These are phyloP conservation scores for Rallus limicola DNA, from an alignment of 2,113 vertebrate genomes.

Conservation along the genomic window DNA sequence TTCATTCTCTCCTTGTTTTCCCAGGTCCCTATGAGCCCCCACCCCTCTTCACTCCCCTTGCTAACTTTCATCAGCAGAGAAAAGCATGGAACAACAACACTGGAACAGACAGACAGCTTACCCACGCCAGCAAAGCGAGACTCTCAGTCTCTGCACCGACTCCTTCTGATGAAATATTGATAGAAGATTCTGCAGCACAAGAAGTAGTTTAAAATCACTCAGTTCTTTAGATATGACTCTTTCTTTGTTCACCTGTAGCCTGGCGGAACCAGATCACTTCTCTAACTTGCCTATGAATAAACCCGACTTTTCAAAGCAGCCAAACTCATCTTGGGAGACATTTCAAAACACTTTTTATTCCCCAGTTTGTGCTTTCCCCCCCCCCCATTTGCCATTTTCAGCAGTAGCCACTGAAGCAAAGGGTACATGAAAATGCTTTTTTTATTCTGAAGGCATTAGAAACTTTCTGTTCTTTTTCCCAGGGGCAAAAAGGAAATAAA, in stretches of 20 bases:
- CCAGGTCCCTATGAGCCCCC: neutral
- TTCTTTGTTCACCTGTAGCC: neutral
- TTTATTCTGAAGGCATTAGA: neutral
- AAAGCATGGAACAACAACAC: neutral
- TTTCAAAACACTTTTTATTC: neutral
- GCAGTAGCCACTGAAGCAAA: neutral
- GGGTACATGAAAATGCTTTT: neutral
- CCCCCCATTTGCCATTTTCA: neutral
- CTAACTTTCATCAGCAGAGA: neutral
- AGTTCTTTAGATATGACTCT: neutral
- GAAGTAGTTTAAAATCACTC: neutral
- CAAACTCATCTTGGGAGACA: neutral
- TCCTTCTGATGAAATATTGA: conserved; percentile 42
- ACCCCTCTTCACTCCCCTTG: neutral
- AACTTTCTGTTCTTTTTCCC: neutral
- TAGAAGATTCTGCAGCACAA: neutral
- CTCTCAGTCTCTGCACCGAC: neutral
- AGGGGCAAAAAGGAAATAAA: neutral
- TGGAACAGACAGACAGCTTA: neutral
- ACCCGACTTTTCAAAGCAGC: neutral
- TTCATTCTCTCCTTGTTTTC: neutral
- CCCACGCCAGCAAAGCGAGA: neutral
- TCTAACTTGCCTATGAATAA: neutral
- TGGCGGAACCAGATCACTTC: neutral
- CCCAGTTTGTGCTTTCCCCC: neutral